Percentiles rank a stretch among this genome's conserved stretches.
phyloP scores from a whole-genome alignment of 2,113 vertebrate genomes.

The Lagopus leucura region DNA sequence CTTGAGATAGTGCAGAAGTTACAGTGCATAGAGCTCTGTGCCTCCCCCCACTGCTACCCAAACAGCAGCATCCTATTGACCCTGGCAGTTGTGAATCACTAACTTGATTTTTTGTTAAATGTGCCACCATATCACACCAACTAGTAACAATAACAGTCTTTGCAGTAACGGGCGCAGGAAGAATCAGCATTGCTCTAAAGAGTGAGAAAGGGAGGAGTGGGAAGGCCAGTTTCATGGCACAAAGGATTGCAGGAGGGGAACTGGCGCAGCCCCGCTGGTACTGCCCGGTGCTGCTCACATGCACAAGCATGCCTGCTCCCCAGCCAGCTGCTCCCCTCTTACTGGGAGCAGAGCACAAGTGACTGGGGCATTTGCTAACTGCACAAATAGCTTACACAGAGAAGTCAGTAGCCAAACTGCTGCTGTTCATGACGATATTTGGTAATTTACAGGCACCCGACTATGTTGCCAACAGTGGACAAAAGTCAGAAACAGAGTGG shows the following conservation, averaged over 20 bases:
- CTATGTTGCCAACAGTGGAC: background rate
- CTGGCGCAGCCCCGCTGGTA: background rate
- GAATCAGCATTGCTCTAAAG: background rate
- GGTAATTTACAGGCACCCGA: background rate
- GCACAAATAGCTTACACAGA: rapidly evolving
- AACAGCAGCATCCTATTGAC: background rate
- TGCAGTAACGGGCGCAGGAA: background rate
- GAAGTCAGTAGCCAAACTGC: background rate
- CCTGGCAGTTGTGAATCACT: background rate
- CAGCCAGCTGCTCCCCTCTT: background rate
- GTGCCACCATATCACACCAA: background rate
- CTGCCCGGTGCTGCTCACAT: background rate
- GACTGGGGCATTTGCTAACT: background rate
- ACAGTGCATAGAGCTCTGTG: background rate
- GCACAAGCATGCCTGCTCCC: background rate
- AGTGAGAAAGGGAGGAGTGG: background rate
- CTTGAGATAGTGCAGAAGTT: background rate
- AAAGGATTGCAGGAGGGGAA: too few relatives aligned
- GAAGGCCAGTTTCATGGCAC: background rate
- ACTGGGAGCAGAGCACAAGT: background rate
- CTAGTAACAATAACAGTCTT: background rate
- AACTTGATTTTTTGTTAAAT: background rate
- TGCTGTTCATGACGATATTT: background rate
- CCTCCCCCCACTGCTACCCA: background rate
- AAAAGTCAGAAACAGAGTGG: constrained; percentile 4